A percentile compares a stretch with the other conserved stretches of the same genome.
Conservation (phyloP, 2,888 invertebrate genomes). For the Doris montereyensis region DNA sequence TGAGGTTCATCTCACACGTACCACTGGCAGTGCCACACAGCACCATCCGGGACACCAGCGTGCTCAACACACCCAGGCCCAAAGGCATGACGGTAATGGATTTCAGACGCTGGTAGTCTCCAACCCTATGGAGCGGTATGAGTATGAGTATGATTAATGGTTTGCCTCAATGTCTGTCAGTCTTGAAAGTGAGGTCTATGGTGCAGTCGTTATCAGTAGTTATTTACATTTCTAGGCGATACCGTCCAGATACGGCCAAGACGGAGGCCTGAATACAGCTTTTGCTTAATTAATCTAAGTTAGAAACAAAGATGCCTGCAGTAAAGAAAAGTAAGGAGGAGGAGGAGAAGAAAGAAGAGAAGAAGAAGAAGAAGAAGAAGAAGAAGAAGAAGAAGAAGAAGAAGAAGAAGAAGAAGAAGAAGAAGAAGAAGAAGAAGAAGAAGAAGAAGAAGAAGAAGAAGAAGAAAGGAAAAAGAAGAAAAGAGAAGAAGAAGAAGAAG, state of each 20-base stretch:
- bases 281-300: too few relatives aligned
- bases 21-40: conserved; percentile 62
- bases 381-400: conserved; percentile 34
- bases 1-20: conserved; percentile 55
- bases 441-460: not conserved
- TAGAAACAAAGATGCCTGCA: too few relatives aligned
- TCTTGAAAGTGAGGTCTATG: too few relatives aligned
- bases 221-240: too few relatives aligned
- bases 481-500: not conserved
- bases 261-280: too few relatives aligned
- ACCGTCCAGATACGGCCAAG: too few relatives aligned
- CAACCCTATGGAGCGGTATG: too few relatives aligned
- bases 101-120: not conserved
- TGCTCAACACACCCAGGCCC: conserved; percentile 52
- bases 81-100: conserved; percentile 54
- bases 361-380: conserved; percentile 40
- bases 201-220: too few relatives aligned
- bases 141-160: too few relatives aligned
- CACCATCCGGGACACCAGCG: conserved; percentile 52
- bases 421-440: not conserved
- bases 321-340: too few relatives aligned
- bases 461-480: not conserved
- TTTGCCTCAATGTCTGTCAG: conserved; percentile 4
- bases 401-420: not conserved
- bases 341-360: too few relatives aligned